These are phyloP conservation scores for Eudasyphora cyanicolor DNA, from an alignment of 2,888 invertebrate genomes.

Conservation along the genomic window DNA sequence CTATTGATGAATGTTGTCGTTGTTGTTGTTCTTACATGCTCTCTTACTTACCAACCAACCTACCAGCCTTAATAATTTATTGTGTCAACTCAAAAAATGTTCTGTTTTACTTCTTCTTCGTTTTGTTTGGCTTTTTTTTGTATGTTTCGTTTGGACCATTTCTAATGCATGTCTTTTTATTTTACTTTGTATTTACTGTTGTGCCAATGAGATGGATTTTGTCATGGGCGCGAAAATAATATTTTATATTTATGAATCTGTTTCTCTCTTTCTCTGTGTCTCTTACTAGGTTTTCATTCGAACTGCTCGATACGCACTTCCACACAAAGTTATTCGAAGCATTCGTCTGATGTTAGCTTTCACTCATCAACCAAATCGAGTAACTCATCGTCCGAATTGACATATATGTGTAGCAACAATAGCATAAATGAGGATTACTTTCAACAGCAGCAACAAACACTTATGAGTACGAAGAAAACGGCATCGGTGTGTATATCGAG, in stretches of 20 bases:
- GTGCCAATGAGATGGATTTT: background rate
- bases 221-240: background rate
- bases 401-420: conserved; percentile 70
- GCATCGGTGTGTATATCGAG: conserved; percentile 65
- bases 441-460: conserved; percentile 63
- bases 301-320: conserved; percentile 84
- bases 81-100: no score
- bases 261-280: background rate
- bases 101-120: conserved; percentile 5
- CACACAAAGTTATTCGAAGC: conserved; percentile 83
- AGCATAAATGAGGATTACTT: conserved; percentile 66
- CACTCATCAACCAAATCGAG: conserved; percentile 77
- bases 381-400: conserved; percentile 74
- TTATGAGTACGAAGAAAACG: conserved; percentile 41
- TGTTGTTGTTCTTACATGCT: conserved; percentile 49
- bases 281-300: conserved; percentile 83
- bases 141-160: conserved; percentile 35
- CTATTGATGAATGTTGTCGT: conserved; percentile 44
- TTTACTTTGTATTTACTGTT: background rate
- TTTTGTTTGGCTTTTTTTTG: conserved; percentile 21
- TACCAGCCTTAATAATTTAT: conserved; percentile 28
- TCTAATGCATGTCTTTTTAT: conserved; percentile 56
- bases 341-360: conserved; percentile 83
- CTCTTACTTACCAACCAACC: conserved; percentile 47
- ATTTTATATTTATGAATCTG: conserved; percentile 9